Base-by-base conservation (phyloP, 2,113 vertebrate species). In the Petromus typicus region DNA sequence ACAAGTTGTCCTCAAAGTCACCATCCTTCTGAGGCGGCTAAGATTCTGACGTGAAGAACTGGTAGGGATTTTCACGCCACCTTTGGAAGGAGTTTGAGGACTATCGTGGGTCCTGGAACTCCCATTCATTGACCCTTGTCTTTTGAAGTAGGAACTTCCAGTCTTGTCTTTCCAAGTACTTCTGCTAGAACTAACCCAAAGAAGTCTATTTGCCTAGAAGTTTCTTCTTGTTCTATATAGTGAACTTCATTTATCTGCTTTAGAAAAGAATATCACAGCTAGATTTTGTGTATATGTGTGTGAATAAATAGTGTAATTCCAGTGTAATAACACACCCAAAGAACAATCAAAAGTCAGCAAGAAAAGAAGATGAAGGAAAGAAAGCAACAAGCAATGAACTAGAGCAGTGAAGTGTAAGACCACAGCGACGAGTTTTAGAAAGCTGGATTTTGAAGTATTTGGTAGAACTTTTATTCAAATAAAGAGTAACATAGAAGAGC, bases 371-470 rank as follows among this genome's bases (percentile, higher is more conserved):
- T 43, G 10, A 94, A n/a, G n/a, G 45, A 96, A 88, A 84, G 18
- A 83, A 73, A 63, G 23, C 40, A 63, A 91, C 84, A 89, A 48
- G 27, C 59, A 82, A 27, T 54, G 71, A 34, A 6, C 18, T 59
- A 25, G 56, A 27, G n/a, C 56, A 84, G 34, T 82, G 45, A 83
- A 86, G 86, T 64, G 92, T 79, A 67, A 81, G 43, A 90, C 8
- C 12, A 79, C 63, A 66, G 80, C 2, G 86, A 54, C 63, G 27
- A 23, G 14, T 80, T 73, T 73, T 67, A 63, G 71, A 40, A 89
- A 90, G 37, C 69, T 95, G 66, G 51, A 82, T 79, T 80, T 69
- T 30, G 10, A 96, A 80, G 51, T 84, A 48, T 86, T 40, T 82
- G 59, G 61, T 91, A 66, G 57, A 89, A 85, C 23, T 48, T 67